Conservation (phyloP, 2,888 invertebrate genomes). For the Lasioglossum malachurum region DNA sequence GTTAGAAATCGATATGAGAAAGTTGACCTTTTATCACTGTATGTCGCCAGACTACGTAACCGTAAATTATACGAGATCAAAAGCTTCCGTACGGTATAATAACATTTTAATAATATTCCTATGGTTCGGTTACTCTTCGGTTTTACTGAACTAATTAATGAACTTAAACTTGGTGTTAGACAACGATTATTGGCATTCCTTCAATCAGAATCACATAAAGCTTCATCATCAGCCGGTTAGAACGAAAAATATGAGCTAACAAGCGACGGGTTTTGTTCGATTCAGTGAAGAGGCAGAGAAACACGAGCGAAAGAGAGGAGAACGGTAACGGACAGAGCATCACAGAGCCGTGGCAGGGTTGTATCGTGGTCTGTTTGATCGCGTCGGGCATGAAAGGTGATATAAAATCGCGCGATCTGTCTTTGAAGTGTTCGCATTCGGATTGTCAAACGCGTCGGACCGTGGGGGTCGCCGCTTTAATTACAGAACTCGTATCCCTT, state of each 20-base stretch:
- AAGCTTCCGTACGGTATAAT: too few species aligned
- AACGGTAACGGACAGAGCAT: background rate
- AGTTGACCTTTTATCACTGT: too few species aligned
- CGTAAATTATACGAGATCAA: too few species aligned
- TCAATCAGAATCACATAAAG: background rate
- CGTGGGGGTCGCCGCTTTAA: constrained; percentile 60
- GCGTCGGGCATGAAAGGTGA: constrained; percentile 26
- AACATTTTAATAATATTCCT: too few species aligned
- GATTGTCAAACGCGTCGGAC: constrained; percentile 63
- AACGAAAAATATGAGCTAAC: background rate
- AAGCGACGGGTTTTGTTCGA: background rate
- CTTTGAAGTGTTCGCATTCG: constrained; percentile 63
- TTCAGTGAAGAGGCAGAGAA: background rate
- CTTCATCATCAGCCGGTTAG: background rate
- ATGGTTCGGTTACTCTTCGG: too few species aligned
- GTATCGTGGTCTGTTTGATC: background rate
- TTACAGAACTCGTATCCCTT: constrained; percentile 60
- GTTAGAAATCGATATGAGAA: too few species aligned
- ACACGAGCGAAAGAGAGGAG: background rate
- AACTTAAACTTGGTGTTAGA: background rate
- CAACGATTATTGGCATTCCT: background rate
- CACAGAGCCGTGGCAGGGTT: background rate
- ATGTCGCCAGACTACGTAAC: too few species aligned
- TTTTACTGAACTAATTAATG: too few species aligned
- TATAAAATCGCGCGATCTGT: constrained; percentile 55